Base-by-base conservation (phyloP, 2,888 invertebrate genomes). In the Tiliacea aurago region DNA sequence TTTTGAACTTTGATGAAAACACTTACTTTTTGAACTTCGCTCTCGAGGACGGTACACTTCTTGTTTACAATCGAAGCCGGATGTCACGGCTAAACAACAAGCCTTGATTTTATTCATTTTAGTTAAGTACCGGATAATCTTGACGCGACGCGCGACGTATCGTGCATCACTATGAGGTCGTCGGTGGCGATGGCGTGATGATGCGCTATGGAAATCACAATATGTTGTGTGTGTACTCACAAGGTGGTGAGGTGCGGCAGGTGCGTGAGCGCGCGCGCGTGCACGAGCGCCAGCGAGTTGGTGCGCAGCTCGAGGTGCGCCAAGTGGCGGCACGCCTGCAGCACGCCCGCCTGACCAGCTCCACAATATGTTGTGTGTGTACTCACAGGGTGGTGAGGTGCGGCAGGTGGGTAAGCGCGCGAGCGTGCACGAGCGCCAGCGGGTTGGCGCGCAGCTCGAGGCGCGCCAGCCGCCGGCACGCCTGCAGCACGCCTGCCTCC, bases 381-480 rank as follows among this genome's bases (percentile, higher is more conserved):
- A 93, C 95, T 91, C 56, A 96, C 96, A 96, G 93, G 59, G 94
- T 93, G 88, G 90, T 86, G 87, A 97, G 92, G 96, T 97, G 81
- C 76, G 98, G 97, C 91, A 99, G 97, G 91, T 97, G 97, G 7
- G 97, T 96, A 91, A 99, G 98, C 66, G 98, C 98, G 85, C 97
- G 97, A 47, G 96, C 95, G 90, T 98, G 98, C 76, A 98, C 97
- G 76, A 96, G 97, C 61, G 97, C 94, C 72, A 99, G 96, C 43
- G 98, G 98, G 96, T 99, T 99, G 83, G 98, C 98, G 87, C 98
- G 97, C 86, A 99, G 97, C 90, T 98, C 98, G 56, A 99, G 96
- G 55, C 98, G 97, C 81, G 97, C 96, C 71, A 99, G 97, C 28
- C 97, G 97, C 55, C 97, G 95, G 88, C 97, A 97, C 86, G 97